Conservation (phyloP, 2,797 vertebrate genomes). For the Cetoscarus ocellatus region DNA sequence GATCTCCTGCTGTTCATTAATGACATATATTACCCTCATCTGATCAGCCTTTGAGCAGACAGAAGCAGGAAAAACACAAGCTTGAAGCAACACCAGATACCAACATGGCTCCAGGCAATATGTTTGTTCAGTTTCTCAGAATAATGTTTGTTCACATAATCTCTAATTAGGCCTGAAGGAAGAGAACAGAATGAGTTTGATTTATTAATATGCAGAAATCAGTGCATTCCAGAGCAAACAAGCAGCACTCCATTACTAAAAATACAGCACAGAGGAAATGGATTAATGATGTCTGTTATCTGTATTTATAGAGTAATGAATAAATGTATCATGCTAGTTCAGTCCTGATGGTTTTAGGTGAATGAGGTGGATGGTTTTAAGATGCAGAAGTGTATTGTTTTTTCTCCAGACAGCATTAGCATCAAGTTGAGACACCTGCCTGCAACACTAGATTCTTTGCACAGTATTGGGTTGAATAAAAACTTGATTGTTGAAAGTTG, state of each 20-base stretch:
- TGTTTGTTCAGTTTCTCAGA: constrained; percentile 10
- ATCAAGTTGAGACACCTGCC: too few relatives aligned
- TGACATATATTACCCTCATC: background rate
- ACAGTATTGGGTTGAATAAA: too few relatives aligned
- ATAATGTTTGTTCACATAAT: constrained; percentile 8
- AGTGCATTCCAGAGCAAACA: constrained; percentile 6
- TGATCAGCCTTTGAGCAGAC: background rate
- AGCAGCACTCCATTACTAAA: background rate
- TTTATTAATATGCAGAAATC: constrained; percentile 7
- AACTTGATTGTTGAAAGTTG: too few relatives aligned
- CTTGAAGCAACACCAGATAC: background rate
- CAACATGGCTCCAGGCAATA: background rate
- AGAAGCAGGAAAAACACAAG: background rate
- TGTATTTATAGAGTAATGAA: background rate
- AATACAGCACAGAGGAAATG: background rate
- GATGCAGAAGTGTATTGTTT: too few relatives aligned
- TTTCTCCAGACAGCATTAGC: too few relatives aligned
- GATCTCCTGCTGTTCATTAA: background rate
- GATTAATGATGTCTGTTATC: background rate
- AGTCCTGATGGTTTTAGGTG: too few relatives aligned
- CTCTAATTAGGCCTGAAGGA: constrained; percentile 7
- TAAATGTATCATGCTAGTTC: too few relatives aligned
- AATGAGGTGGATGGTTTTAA: too few relatives aligned
- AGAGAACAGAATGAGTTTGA: constrained; percentile 9
- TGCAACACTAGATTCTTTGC: too few relatives aligned